A percentile compares a stretch with the other conserved stretches of the same genome.
These are phyloP conservation scores for Dorcus hopei DNA, from an alignment of 2,888 invertebrate species.

Conservation along the genomic window DNA sequence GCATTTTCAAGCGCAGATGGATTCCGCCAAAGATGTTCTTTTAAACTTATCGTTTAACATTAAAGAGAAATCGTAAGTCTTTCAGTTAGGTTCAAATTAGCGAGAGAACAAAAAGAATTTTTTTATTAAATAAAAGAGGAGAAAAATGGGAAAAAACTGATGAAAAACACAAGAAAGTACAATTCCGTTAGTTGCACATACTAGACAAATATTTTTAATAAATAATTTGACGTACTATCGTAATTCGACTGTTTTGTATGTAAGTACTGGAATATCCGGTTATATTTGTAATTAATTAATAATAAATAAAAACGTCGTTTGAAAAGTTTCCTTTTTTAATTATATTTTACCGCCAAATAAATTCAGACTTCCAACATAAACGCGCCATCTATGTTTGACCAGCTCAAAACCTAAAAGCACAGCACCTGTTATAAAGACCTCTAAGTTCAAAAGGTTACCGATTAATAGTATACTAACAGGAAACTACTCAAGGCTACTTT, in stretches of 20 bases:
- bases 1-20: constrained; percentile 42
- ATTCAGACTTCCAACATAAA: background rate
- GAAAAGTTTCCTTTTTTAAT: constrained; percentile 4
- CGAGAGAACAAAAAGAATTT: background rate
- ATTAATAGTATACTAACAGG: too few relatives aligned
- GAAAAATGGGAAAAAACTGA: constrained; percentile 22
- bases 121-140: background rate
- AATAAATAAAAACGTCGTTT: constrained; percentile 34
- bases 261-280: constrained; percentile 16
- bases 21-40: constrained; percentile 44
- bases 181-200: constrained; percentile 43
- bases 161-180: constrained; percentile 36
- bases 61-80: constrained; percentile 35
- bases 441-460: too few relatives aligned
- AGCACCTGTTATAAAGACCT: too few relatives aligned
- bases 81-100: constrained; percentile 2
- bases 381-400: background rate
- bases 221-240: constrained; percentile 23
- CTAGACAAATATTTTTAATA: constrained; percentile 30
- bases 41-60: constrained; percentile 44
- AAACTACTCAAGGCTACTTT: background rate
- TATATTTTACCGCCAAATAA: too few relatives aligned
- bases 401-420: background rate
- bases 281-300: constrained; percentile 33
- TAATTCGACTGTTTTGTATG: constrained; percentile 27